These are phyloP conservation scores for Mus minutoides DNA, from an alignment of 2,797 vertebrate species.

Conservation along the genomic window DNA sequence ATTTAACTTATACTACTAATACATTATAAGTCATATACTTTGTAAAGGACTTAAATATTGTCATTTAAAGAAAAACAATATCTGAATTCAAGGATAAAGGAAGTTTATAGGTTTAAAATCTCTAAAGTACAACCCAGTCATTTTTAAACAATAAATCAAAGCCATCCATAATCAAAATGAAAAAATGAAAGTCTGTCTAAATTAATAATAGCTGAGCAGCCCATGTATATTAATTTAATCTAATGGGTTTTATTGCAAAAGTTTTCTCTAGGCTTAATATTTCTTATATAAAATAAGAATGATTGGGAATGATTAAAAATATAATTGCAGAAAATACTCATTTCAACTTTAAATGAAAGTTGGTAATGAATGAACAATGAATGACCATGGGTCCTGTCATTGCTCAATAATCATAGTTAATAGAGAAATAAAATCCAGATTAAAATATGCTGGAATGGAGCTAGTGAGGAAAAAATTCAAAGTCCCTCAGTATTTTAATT, in stretches of 20 bases:
- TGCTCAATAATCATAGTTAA: conserved; percentile 77
- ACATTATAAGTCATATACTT: not conserved
- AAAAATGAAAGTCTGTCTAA: conserved; percentile 73
- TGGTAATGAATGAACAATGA: conserved; percentile 80
- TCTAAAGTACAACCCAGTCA: conserved; percentile 64
- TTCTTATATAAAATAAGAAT: conserved; percentile 70
- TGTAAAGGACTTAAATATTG: not conserved
- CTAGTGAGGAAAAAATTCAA: conserved; percentile 19
- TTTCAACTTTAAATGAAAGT: conserved; percentile 83
- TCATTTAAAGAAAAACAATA: conserved; percentile 53
- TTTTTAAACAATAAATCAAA: conserved; percentile 77
- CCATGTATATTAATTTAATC: conserved; percentile 71
- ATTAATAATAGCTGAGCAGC: conserved; percentile 75
- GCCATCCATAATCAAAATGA: conserved; percentile 67
- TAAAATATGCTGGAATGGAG: conserved; percentile 80
- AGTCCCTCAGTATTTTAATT: conserved; percentile 72
- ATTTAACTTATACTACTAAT: conserved; percentile 21
- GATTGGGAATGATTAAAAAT: conserved; percentile 84
- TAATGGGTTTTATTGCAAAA: conserved; percentile 78
- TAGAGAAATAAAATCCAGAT: conserved; percentile 75
- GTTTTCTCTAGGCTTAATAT: conserved; percentile 81
- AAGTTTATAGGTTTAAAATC: conserved; percentile 49
- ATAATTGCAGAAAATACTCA: conserved; percentile 81
- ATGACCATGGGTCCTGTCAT: conserved; percentile 71
- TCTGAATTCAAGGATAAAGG: not conserved